A percentile compares a stretch with the other conserved stretches of the same genome.
Evolutionary conservation across 2,113 vertebrate genomes (phyloP).

Genomic region (Anthoscopus minutus): DNA sequence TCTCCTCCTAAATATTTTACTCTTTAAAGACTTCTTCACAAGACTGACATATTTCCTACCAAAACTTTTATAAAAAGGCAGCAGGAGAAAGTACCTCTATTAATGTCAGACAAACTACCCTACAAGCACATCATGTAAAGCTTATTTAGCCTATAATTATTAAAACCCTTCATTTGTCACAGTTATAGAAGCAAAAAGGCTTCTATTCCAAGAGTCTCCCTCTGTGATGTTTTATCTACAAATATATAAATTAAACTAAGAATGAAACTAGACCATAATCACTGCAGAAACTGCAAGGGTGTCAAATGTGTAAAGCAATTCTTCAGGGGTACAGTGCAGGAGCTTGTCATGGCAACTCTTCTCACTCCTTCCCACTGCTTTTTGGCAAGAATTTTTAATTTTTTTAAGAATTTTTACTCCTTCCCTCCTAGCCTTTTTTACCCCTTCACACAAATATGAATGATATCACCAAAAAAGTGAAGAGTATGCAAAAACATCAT

Average conservation of each 20-base stretch:
- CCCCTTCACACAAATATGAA: not conserved
- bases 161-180: not conserved
- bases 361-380: constrained; percentile 69
- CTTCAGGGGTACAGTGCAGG: constrained; percentile 59
- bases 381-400: constrained; percentile 44
- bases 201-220: not conserved
- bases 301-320: constrained; percentile 53
- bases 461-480: not conserved
- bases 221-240: not conserved
- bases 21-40: not conserved
- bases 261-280: constrained; percentile 9
- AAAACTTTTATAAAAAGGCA: not conserved
- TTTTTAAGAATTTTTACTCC: constrained; percentile 28
- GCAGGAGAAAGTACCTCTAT: not conserved
- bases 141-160: not conserved
- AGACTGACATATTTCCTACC: not conserved
- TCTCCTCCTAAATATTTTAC: not conserved
- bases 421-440: constrained; percentile 18
- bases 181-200: not conserved
- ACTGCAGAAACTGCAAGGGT: constrained; percentile 33
- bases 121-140: not conserved
- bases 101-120: not conserved
- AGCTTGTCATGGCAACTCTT: constrained; percentile 70
- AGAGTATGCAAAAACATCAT: not conserved
- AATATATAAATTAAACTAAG: not conserved